A percentile compares a stretch with the other conserved stretches of the same genome.
phyloP scores from a whole-genome alignment of 2,888 invertebrate genomes.

The Stratiomys singularior region DNA sequence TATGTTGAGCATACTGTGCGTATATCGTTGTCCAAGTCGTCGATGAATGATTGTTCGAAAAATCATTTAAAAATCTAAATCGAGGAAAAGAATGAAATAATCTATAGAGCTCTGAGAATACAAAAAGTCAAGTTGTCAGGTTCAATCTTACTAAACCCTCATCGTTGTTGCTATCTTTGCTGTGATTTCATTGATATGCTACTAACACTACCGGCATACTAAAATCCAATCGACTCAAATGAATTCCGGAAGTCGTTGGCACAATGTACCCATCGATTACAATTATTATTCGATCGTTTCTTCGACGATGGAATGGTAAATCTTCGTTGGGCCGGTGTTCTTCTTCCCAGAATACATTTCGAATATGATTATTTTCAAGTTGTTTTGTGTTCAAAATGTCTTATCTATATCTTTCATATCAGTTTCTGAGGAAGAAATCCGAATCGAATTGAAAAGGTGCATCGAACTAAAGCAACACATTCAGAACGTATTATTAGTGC shows the following conservation, averaged over 20 bases:
- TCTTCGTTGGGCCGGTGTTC: background rate
- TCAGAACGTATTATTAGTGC: slow-evolving; percentile 23
- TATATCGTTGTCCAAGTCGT: background rate
- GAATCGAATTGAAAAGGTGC: slow-evolving; percentile 17
- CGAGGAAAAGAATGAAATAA: slow-evolving; percentile 7
- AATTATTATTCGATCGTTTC: background rate
- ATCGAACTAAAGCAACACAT: slow-evolving; percentile 30
- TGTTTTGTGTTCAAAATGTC: background rate
- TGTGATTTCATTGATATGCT: slow-evolving; percentile 32
- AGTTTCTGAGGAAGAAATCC: slow-evolving; percentile 5
- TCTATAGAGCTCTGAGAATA: slow-evolving; percentile 5
- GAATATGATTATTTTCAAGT: slow-evolving; percentile 1
- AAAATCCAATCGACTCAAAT: slow-evolving; percentile 36
- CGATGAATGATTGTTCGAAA: background rate
- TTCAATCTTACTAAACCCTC: background rate
- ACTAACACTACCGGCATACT: slow-evolving; percentile 33
- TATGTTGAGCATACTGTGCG: background rate
- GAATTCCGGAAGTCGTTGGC: slow-evolving; percentile 47
- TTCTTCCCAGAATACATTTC: slow-evolving; percentile 34
- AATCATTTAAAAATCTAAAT: slow-evolving; percentile 23
- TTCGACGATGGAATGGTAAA: too few relatives aligned
- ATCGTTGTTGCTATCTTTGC: background rate
- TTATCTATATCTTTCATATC: slow-evolving; percentile 1
- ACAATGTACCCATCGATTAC: slow-evolving; percentile 20
- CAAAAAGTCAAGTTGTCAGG: background rate